phyloP scores from a whole-genome alignment of 1,140 invertebrate genomes.

The Drosophila yakuba region DNA sequence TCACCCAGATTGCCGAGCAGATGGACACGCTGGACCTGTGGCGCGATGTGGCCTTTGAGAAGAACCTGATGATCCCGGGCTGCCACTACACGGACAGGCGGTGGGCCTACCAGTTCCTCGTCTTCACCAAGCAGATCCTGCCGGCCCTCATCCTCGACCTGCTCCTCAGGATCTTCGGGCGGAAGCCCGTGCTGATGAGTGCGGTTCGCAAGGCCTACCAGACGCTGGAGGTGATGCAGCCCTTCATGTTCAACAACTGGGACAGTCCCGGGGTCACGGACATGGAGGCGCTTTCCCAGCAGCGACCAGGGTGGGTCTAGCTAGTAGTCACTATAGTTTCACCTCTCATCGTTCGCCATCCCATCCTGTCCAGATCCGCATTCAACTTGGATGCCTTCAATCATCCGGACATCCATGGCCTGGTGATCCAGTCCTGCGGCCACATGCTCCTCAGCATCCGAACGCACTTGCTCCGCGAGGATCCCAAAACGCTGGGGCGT shows the following conservation, averaged over 20 bases:
- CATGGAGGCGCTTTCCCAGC: slow-evolving; percentile 6
- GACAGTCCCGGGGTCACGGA: slow-evolving; percentile 59
- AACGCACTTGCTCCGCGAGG: slow-evolving; percentile 50
- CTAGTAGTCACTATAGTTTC: not conserved
- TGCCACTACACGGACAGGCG: slow-evolving; percentile 59
- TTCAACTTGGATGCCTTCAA: slow-evolving; percentile 37
- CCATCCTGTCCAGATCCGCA: slow-evolving; percentile 28
- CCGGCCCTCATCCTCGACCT: slow-evolving; percentile 60
- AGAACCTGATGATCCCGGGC: slow-evolving; percentile 57
- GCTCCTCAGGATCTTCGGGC: slow-evolving; percentile 42
- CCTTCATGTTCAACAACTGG: slow-evolving; percentile 77
- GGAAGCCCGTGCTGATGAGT: slow-evolving; percentile 52
- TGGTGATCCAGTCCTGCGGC: slow-evolving; percentile 7
- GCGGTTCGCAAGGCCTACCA: slow-evolving; percentile 60
- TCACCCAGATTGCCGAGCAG: slow-evolving; percentile 45
- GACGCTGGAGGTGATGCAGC: slow-evolving; percentile 75
- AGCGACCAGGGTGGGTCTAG: slow-evolving; percentile 14
- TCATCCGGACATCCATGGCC: not conserved
- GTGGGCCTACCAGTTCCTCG: slow-evolving; percentile 59
- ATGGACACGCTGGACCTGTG: slow-evolving; percentile 53
- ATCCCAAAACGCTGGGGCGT: slow-evolving; percentile 41
- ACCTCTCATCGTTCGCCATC: not conserved
- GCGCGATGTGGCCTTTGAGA: slow-evolving; percentile 50
- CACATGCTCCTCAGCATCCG: slow-evolving; percentile 67
- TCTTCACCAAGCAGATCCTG: slow-evolving; percentile 65